phyloP scores from a whole-genome alignment of 2,797 vertebrate species.

The Phataginus tetradactyla region DNA sequence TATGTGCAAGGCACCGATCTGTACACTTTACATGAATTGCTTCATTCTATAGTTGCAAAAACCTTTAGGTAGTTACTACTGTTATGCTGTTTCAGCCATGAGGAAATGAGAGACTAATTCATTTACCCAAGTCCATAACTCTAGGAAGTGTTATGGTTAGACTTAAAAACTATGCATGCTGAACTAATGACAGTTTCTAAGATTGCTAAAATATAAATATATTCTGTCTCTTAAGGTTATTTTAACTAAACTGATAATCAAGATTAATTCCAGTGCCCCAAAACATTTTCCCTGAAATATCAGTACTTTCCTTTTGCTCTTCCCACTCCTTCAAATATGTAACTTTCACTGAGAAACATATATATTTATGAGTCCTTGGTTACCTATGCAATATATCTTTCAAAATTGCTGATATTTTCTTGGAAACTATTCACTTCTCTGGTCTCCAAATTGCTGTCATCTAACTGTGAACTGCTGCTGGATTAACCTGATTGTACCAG shows the following conservation, averaged over 20 bases:
- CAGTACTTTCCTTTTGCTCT: neutral
- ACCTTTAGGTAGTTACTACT: neutral
- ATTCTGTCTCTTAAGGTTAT: neutral
- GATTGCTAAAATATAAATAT: neutral
- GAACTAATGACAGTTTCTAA: neutral
- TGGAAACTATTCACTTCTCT: neutral
- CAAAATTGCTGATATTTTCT: neutral
- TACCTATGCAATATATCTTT: neutral
- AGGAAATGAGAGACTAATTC: neutral
- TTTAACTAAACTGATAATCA: neutral
- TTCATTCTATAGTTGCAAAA: neutral
- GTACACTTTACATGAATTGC: neutral
- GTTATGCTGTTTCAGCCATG: neutral
- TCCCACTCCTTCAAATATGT: neutral
- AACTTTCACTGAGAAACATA: neutral
- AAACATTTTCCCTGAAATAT: neutral
- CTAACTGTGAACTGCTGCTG: neutral
- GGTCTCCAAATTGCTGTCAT: neutral
- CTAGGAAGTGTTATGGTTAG: neutral
- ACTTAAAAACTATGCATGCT: neutral
- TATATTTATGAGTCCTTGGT: neutral
- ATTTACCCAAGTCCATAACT: neutral
- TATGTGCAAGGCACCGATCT: neutral
- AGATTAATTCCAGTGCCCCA: neutral
- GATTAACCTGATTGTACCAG: neutral